phyloP scores from a whole-genome alignment of 2,113 vertebrate genomes.

The Chitala chitala region DNA sequence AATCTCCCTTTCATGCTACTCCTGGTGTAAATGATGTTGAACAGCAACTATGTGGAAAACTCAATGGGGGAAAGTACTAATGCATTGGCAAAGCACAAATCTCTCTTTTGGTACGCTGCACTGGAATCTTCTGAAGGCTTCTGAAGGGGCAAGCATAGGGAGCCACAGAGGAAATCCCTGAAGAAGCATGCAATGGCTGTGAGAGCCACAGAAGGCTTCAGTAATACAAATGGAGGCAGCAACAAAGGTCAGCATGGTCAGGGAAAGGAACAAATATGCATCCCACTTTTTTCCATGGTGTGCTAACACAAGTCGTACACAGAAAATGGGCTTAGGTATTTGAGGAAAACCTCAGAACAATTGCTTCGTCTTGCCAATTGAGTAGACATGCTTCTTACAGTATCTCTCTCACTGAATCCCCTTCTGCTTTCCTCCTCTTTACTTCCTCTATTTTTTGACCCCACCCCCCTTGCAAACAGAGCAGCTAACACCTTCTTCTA shows the following conservation, averaged over 20 bases:
- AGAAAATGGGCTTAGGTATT: constrained; percentile 24
- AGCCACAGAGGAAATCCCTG: too few species aligned
- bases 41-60: too few species aligned
- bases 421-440: not conserved
- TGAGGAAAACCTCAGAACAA: constrained; percentile 40
- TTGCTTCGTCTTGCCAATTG: constrained; percentile 33
- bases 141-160: too few species aligned
- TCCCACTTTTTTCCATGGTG: constrained; percentile 41
- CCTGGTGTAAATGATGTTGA: too few species aligned
- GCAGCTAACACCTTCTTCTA: not conserved
- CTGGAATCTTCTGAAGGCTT: too few species aligned
- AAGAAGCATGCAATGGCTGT: too few species aligned
- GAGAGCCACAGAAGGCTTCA: too few species aligned
- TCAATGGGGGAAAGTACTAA: too few species aligned
- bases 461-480: constrained; percentile 27
- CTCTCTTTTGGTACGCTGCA: too few species aligned
- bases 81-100: too few species aligned
- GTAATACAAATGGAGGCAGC: too few species aligned
- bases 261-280: constrained; percentile 20
- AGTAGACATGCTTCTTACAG: constrained; percentile 49
- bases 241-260: not conserved
- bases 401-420: constrained; percentile 25
- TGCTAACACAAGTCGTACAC: constrained; percentile 39
- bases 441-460: constrained; percentile 6
- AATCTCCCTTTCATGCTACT: too few species aligned